Evolutionary conservation across 2,888 invertebrate genomes (phyloP), one percentile per base, ranked within the genome.

Genomic region (Cetonia aurata): DNA sequence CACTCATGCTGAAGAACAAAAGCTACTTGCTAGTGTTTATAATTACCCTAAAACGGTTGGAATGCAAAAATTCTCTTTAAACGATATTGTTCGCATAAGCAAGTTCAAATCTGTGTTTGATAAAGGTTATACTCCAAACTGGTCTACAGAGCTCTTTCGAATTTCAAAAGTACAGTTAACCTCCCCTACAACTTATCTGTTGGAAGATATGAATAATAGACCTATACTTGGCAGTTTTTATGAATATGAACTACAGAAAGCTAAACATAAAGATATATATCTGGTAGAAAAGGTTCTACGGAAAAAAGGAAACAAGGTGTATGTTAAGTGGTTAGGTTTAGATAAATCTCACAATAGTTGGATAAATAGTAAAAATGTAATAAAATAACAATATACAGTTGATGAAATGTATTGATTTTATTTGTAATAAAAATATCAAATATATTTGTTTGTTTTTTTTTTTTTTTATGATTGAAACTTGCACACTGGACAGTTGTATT

Each of bases 61-160:
- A 9, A n/a, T 13, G 6, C 56, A 31, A 12, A 6, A 1, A 1
- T 78, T 74, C 67, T 78, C 75, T 72, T 71, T 80, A 60, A 80
- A 78, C 9, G 80, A 82, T 72, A 71, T 76, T 37, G 82, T 83
- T 4, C 71, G 81, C 3, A 78, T 83, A 19, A 78, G 76, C 56
- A 81, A 80, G 72, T 69, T 73, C 13, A 81, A 80, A 77, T 12
- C n/a, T 1, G 10, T 37, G 1, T 68, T 68, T 59, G 50, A 33
- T 10, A 82, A 82, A 75, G 80, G 80, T 4, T 83, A 80, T 53
- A n/a, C 77, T 6, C 79, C 80, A 0, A 80, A 80, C 69, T 83
- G 81, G 80, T 74, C 80, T 0, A 79, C 79, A 0, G 82, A 83
- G 71, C 71, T 83, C 57, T 84, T 82, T 71, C 78, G 72, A 65